phyloP scores from a whole-genome alignment of 2,113 vertebrate species.

The Lycaon pictus region DNA sequence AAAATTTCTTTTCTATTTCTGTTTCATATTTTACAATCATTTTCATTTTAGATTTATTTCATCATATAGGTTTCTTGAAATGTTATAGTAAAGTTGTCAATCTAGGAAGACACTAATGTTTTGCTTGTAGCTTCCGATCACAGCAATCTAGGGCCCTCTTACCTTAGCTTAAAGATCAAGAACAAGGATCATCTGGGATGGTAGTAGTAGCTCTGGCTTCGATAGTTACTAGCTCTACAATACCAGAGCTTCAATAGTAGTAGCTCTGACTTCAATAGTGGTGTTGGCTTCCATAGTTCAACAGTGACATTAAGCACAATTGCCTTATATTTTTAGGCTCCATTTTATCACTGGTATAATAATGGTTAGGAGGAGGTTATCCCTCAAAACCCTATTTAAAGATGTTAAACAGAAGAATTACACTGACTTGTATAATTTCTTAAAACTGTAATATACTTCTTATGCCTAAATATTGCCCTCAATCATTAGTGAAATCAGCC shows the following conservation, averaged over 20 bases:
- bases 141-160: not conserved
- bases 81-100: not conserved
- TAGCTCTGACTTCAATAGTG: no score
- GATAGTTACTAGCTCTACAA: no score
- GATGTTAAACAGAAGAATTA: not conserved
- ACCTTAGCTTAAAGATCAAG: not conserved
- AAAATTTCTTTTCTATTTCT: slow-evolving; percentile 7
- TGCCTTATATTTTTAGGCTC: not conserved
- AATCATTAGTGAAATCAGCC: not conserved
- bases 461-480: not conserved
- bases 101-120: not conserved
- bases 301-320: not conserved
- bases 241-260: no score
- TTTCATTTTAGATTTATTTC: slow-evolving; percentile 13
- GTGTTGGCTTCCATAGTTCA: no score
- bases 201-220: not conserved
- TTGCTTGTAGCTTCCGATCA: not conserved
- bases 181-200: not conserved
- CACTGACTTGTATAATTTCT: not conserved
- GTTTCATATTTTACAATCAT: not conserved
- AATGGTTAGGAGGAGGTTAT: not conserved
- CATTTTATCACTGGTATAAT: not conserved
- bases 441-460: not conserved
- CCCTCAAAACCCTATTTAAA: not conserved
- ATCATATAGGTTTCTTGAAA: not conserved